Evolutionary conservation across 2,797 vertebrate species (phyloP).

Genomic region (Muscicapa striata): DNA sequence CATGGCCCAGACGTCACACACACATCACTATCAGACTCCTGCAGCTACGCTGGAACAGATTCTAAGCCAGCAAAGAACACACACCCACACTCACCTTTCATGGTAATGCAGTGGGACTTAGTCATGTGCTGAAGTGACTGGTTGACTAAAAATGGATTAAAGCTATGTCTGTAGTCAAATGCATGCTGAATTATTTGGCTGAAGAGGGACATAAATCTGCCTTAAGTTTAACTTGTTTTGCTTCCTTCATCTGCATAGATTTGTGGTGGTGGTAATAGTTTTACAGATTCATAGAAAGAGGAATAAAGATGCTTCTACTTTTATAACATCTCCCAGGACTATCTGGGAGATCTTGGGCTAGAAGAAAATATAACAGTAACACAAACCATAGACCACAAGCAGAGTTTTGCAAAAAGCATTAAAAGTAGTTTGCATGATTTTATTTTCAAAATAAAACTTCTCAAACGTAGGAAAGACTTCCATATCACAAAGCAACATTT

Average conservation of each 20-base stretch:
- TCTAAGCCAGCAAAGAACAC: background rate
- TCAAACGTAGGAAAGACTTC: background rate
- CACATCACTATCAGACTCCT: background rate
- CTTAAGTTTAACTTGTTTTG: background rate
- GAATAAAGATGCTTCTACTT: background rate
- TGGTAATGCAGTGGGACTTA: background rate
- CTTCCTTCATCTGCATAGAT: background rate
- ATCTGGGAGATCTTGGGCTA: background rate
- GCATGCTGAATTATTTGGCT: background rate
- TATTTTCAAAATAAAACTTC: constrained; percentile 24
- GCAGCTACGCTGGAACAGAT: background rate
- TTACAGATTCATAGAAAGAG: background rate
- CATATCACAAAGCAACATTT: background rate
- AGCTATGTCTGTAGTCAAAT: background rate
- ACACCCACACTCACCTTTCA: background rate
- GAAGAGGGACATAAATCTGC: background rate
- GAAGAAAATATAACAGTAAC: background rate
- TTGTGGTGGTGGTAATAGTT: background rate
- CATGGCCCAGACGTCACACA: background rate
- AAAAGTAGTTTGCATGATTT: background rate
- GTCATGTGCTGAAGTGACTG: background rate
- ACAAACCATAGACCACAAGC: background rate
- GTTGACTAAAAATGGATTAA: constrained; percentile 5
- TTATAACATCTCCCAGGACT: background rate
- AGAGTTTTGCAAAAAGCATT: background rate